Conservation (phyloP, 2,113 vertebrate species). For the Amphilophus citrinellus region DNA sequence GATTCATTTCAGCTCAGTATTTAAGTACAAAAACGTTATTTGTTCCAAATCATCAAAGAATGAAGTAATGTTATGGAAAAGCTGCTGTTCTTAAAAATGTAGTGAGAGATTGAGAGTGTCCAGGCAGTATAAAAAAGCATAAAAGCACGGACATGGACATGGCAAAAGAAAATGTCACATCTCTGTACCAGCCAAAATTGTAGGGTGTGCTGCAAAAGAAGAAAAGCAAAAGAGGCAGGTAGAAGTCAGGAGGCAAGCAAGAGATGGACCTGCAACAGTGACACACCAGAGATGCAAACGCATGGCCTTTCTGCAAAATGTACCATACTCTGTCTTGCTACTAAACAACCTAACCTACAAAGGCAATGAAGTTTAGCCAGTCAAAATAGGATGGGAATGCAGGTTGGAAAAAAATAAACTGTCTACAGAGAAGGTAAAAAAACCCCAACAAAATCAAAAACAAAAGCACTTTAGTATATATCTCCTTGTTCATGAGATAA, state of each 20-base stretch:
- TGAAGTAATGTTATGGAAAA: neutral
- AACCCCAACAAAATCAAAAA: no score
- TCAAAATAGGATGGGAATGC: neutral
- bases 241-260: neutral
- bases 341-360: neutral
- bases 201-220: neutral
- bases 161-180: slow-evolving; percentile 24
- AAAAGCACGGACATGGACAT: neutral
- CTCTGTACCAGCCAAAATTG: neutral
- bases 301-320: neutral
- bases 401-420: neutral
- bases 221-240: slow-evolving; percentile 1
- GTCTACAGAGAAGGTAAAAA: no score
- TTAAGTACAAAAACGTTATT: neutral
- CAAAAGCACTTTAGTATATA: no score
- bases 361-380: neutral
- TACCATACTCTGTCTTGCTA: neutral
- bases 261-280: neutral
- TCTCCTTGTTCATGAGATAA: no score
- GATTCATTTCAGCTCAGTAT: neutral
- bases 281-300: neutral
- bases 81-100: neutral
- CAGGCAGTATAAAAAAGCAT: neutral
- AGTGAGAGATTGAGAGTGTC: neutral
- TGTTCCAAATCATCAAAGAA: neutral